These are phyloP conservation scores for Plumapathes pennacea DNA, from an alignment of 92 coral and sea anemone species.

Conservation along the genomic window DNA sequence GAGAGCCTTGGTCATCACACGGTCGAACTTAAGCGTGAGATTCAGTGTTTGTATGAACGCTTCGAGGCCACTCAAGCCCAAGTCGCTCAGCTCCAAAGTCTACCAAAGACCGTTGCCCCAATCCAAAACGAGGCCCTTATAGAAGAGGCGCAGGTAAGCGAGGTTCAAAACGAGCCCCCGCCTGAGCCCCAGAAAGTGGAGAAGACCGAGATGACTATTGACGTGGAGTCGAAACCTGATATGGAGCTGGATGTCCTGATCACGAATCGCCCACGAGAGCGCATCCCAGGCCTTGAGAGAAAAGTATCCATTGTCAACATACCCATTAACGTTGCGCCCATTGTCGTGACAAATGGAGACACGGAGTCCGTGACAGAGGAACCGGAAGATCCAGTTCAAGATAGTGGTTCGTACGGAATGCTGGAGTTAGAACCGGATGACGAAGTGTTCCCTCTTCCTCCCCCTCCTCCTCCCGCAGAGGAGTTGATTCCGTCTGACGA, in stretches of 20 bases:
- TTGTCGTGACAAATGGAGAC: slow-evolving; percentile 57
- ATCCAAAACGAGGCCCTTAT: slow-evolving; percentile 10
- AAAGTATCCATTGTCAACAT: slow-evolving; percentile 41
- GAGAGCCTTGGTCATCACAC: slow-evolving; percentile 43
- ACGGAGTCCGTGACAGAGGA: slow-evolving; percentile 61
- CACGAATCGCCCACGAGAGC: slow-evolving; percentile 51
- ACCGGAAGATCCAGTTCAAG: slow-evolving; percentile 8
- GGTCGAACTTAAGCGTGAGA: slow-evolving; percentile 41
- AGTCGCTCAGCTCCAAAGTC: slow-evolving; percentile 16
- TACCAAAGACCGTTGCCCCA: not conserved
- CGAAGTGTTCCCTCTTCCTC: slow-evolving; percentile 12
- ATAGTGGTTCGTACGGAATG: slow-evolving; percentile 14
- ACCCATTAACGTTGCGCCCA: slow-evolving; percentile 58
- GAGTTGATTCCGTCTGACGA: no score
- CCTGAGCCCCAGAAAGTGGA: slow-evolving; percentile 38
- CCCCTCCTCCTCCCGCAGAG: slow-evolving; percentile 7
- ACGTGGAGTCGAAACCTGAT: slow-evolving; percentile 46
- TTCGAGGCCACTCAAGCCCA: slow-evolving; percentile 23
- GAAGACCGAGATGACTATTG: slow-evolving; percentile 50
- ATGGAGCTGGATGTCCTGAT: slow-evolving; percentile 54
- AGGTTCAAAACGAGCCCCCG: slow-evolving; percentile 2
- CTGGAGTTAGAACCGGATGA: slow-evolving; percentile 30
- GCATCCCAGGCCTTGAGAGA: slow-evolving; percentile 44
- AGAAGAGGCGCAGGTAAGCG: slow-evolving; percentile 4
- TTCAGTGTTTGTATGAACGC: slow-evolving; percentile 25